Base-by-base conservation (phyloP, 2,113 vertebrate genomes). In the Dicaeum eximium region DNA sequence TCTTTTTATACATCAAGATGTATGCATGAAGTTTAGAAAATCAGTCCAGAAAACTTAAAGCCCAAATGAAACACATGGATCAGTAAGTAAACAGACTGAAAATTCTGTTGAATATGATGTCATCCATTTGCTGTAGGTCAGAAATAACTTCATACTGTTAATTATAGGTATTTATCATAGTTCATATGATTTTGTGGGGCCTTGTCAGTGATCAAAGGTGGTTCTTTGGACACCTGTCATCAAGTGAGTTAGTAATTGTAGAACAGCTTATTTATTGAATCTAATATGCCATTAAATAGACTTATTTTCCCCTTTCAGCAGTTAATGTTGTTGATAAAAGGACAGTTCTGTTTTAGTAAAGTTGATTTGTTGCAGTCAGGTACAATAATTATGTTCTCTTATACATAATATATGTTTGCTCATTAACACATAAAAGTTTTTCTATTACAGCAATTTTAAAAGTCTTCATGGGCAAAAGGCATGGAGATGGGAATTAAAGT, bases 171-270 rank as follows among this genome's bases (percentile, higher is more conserved):
- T 98, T 98, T 97, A 95, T 96, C 95, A 93, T 93, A 96, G 93
- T 97, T 97, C 95, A 94, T 97, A 96, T 80, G 95, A 97, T 98
- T 98, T 96, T 95, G 95, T 90, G 81, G 94, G 91, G 96, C 95
- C 97, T 92, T 94, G 92, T 97, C 95, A 86, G 92, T 97, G 97
- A 98, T 98, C 98, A 98, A 98, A 98, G 97, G 82, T 92, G 54
- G 75, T 94, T 97, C 95, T 92, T 97, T 96, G 96, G 96, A 97
- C 71, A 42, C 91, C 95, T 97, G 97, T 97, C 97, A 97, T 98
- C 97, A 97, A 97, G 90, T 91, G 95, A 97, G 96, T 31, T 57
- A 95, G 96, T 72, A 85, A 96, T 94, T 89, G 86, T 83, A 88
- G 96, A 97, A 97, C 92, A 92, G 92, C 89, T 98, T 96, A 97